These are phyloP conservation scores for Ambastaia sidthimunki DNA, from an alignment of 2,797 vertebrate genomes.

Conservation along the genomic window DNA sequence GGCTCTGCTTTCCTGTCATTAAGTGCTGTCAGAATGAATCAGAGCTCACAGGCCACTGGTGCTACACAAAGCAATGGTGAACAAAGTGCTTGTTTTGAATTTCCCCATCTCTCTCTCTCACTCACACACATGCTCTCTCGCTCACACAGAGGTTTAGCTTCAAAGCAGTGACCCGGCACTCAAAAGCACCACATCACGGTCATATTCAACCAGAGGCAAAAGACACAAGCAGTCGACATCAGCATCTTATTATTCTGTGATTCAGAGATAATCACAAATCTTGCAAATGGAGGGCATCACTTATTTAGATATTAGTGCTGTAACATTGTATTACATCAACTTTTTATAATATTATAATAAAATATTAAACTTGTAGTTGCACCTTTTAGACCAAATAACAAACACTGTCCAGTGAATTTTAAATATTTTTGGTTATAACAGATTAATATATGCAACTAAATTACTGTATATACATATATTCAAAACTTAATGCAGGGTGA, in stretches of 20 bases:
- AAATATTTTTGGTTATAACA: neutral
- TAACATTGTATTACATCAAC: conserved; percentile 15
- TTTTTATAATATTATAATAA: neutral
- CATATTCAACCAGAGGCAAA: conserved; percentile 16
- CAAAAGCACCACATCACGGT: conserved; percentile 43
- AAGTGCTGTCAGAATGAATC: conserved; percentile 68
- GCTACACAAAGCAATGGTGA: conserved; percentile 46
- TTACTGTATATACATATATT: neutral
- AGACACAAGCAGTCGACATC: conserved; percentile 20
- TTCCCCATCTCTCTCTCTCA: neutral
- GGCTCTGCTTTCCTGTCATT: conserved; percentile 67
- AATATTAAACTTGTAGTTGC: neutral
- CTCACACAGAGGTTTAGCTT: conserved; percentile 25
- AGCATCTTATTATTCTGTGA: conserved; percentile 15
- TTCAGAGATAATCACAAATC: conserved; percentile 4
- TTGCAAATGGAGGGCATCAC: neutral
- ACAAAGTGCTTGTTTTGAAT: neutral
- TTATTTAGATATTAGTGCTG: conserved; percentile 4
- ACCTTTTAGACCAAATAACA: neutral
- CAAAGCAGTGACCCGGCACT: conserved; percentile 38
- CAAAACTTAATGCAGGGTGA: conserved; percentile 38
- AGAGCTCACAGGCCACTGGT: conserved; percentile 36
- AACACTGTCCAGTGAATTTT: neutral
- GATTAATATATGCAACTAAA: conserved; percentile 13
- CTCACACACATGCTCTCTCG: conserved; percentile 14